Evolutionary conservation across 2,113 vertebrate species (phyloP).

Genomic region (Myrmecophaga tridactyla): DNA sequence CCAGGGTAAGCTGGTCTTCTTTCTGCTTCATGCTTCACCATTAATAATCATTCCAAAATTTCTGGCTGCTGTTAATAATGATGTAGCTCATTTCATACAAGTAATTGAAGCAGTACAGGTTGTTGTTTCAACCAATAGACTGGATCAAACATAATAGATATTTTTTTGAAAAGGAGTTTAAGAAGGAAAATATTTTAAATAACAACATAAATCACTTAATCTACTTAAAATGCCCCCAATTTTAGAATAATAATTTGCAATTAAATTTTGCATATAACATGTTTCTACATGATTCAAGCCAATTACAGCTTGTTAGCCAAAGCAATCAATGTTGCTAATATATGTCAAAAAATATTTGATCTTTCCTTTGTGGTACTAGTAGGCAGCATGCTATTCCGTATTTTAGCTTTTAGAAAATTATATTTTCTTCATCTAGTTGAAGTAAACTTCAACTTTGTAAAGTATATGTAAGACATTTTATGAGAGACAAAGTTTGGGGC

Average conservation of each 20-base stretch:
- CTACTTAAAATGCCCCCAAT: background rate
- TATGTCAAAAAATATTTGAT: conserved; percentile 8
- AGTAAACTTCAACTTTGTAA: too few species aligned
- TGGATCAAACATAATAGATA: background rate
- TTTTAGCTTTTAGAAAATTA: conserved; percentile 7
- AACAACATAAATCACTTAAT: background rate
- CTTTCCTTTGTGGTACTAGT: background rate
- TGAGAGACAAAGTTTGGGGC: background rate
- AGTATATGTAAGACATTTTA: background rate
- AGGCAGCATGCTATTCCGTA: background rate
- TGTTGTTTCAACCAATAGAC: conserved; percentile 54
- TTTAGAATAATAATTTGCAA: conserved; percentile 37
- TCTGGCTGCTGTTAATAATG: conserved; percentile 65
- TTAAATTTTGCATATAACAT: background rate
- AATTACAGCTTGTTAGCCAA: background rate
- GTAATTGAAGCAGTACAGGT: conserved; percentile 69
- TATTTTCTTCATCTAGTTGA: conserved; percentile 24
- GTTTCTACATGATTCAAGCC: background rate
- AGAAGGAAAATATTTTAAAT: background rate
- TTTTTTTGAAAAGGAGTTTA: background rate
- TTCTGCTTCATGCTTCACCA: conserved; percentile 66
- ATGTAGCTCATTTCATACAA: conserved; percentile 68
- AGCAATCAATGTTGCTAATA: background rate
- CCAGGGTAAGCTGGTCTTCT: conserved; percentile 62
- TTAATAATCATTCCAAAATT: conserved; percentile 73